Conservation (phyloP, 2,888 invertebrate species). For the Seira sanloemensis region DNA sequence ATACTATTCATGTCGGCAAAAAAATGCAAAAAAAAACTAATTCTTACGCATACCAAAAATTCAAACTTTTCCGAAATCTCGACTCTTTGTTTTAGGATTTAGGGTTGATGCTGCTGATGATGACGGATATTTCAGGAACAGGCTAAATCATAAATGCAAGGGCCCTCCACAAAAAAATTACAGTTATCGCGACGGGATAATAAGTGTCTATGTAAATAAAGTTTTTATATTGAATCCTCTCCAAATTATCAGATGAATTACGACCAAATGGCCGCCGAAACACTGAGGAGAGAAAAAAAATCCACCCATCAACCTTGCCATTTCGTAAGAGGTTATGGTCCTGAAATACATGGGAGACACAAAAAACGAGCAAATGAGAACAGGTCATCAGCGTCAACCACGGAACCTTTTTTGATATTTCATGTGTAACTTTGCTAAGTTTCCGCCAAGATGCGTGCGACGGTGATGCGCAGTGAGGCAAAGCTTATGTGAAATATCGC, state of each 20-base stretch:
- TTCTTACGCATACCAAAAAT: too few relatives aligned
- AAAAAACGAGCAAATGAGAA: conserved; percentile 34
- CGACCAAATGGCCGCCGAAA: conserved; percentile 31
- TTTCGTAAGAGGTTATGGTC: conserved; percentile 14
- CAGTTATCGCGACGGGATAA: conserved; percentile 27
- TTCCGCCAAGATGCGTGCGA: conserved; percentile 2
- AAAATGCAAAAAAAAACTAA: too few relatives aligned
- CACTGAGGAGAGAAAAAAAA: conserved; percentile 24
- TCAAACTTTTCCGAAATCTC: too few relatives aligned
- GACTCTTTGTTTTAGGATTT: conserved; percentile 14
- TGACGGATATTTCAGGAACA: not conserved
- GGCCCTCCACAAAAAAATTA: conserved; percentile 12
- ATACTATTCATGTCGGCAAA: conserved; percentile 10
- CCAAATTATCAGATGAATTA: conserved; percentile 53
- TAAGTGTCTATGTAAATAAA: conserved; percentile 40
- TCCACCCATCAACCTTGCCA: conserved; percentile 54
- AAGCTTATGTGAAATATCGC: not conserved
- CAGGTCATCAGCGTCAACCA: conserved; percentile 20
- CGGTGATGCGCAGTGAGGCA: too few relatives aligned
- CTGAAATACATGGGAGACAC: not conserved
- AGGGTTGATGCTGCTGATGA: too few relatives aligned
- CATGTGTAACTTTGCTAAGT: not conserved
- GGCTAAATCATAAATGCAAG: too few relatives aligned
- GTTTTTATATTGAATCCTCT: conserved; percentile 40
- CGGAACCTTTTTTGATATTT: conserved; percentile 44